A percentile compares a stretch with the other conserved stretches of the same genome.
Evolutionary conservation across 1,140 invertebrate genomes (phyloP).

Genomic region (Bombus breviceps): DNA sequence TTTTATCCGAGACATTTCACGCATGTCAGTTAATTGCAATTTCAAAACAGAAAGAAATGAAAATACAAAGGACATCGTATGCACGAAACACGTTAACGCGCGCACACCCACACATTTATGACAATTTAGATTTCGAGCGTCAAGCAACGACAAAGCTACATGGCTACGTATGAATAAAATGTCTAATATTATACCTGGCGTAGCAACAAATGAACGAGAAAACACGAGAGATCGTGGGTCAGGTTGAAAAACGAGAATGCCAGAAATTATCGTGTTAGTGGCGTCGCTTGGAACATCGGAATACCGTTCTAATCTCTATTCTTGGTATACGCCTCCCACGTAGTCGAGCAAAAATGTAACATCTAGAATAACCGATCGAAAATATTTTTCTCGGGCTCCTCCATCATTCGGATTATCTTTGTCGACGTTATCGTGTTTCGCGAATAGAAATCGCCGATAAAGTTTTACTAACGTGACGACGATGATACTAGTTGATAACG

Average conservation of each 20-base stretch:
- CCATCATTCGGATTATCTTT: too few relatives aligned
- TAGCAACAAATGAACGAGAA: background rate
- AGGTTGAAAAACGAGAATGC: conserved; percentile 10
- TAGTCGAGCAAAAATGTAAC: conserved; percentile 28
- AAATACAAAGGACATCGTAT: background rate
- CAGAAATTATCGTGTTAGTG: conserved; percentile 20
- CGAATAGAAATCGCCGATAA: background rate
- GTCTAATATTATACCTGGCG: background rate
- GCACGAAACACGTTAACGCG: too few relatives aligned
- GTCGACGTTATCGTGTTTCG: background rate
- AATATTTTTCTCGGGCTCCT: background rate
- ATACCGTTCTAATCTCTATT: conserved; percentile 47
- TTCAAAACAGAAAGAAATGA: too few relatives aligned
- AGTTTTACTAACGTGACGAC: background rate
- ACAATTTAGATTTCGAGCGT: background rate
- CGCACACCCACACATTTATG: background rate
- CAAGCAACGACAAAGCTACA: background rate
- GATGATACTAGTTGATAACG: background rate
- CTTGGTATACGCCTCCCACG: conserved; percentile 48
- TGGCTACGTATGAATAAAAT: background rate
- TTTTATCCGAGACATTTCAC: background rate
- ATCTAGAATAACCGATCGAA: background rate
- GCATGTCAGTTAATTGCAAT: background rate
- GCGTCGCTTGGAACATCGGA: conserved; percentile 17
- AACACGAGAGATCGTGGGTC: conserved; percentile 9